Evolutionary conservation across 2,888 invertebrate species (phyloP), one percentile per base, ranked within the genome.

Genomic region (Quadroppia sp.): DNA sequence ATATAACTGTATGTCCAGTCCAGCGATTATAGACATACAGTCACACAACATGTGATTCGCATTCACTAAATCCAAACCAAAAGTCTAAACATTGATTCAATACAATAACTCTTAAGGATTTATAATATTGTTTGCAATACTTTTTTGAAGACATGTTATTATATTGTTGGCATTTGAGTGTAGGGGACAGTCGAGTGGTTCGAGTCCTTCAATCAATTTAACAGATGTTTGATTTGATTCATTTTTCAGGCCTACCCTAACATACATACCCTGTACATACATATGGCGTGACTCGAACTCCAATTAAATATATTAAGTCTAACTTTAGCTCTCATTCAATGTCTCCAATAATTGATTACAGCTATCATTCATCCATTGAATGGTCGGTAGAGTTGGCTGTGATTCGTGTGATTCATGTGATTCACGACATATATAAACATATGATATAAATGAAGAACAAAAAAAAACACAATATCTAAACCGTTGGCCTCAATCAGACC

Each of bases 231-330:
- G 23, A 56, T 56, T 56, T 56, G 23, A 23, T 28, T 25, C 23
- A 25, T 45, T n/a, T 45, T 45, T 45, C n/a, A 17, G 13, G 3
- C 13, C 40, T 6, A 6, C 13, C 40, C 13, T 13, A 45, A 17
- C 45, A 11, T 56, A 23, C n/a, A n/a, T n/a, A n/a, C n/a, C n/a
- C n/a, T n/a, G n/a, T n/a, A 56, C 56, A 56, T 56, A 56, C 56
- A 56, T 56, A 56, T 56, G 56, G 56, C 56, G 56, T 56, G 56
- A 56, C 56, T 56, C n/a, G 20, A 23, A 7, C 3, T 56, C 28
- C 23, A 3, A 50, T 50, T 15, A 50, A 50, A 56, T 56, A 56
- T 23, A 56, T 56, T 25, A 56, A 23, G 23, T 56, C 28, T n/a
- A 23, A 17, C 56, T 56, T n/a, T n/a, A n/a, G n/a, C 9, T 56